A percentile compares a stretch with the other conserved stretches of the same genome.
phyloP scores from a whole-genome alignment of 2,888 invertebrate species.

The Eupithecia tripunctaria region DNA sequence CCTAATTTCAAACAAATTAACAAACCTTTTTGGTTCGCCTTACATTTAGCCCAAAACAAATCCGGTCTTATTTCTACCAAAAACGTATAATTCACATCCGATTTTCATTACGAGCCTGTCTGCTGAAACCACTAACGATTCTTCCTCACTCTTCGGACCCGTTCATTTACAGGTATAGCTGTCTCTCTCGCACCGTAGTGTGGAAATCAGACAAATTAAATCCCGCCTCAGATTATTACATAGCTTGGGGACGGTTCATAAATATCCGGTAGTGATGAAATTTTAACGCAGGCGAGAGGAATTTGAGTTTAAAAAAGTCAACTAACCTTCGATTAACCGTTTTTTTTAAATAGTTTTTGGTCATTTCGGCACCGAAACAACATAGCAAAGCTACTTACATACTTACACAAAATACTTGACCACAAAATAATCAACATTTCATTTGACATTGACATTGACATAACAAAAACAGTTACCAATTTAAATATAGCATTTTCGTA shows the following conservation, averaged over 20 bases:
- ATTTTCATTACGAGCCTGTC: slow-evolving; percentile 69
- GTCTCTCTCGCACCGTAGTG: slow-evolving; percentile 76
- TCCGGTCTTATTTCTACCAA: slow-evolving; percentile 42
- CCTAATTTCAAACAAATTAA: slow-evolving; percentile 45
- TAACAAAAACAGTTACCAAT: neutral
- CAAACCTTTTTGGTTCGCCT: slow-evolving; percentile 40
- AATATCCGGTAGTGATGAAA: slow-evolving; percentile 71
- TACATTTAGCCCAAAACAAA: slow-evolving; percentile 57
- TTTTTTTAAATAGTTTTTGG: no score
- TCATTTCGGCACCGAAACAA: no score
- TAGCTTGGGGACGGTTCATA: slow-evolving; percentile 89
- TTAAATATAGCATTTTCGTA: neutral
- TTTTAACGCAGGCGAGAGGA: neutral
- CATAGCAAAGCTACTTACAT: no score
- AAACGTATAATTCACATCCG: slow-evolving; percentile 52
- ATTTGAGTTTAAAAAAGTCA: neutral
- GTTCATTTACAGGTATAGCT: slow-evolving; percentile 26
- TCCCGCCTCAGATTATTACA: slow-evolving; percentile 89
- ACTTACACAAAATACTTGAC: no score
- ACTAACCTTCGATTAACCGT: neutral
- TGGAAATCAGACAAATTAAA: slow-evolving; percentile 90
- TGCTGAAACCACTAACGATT: slow-evolving; percentile 75
- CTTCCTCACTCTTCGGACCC: slow-evolving; percentile 50
- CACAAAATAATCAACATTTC: no score
- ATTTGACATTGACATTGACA: neutral